Percentiles rank a stretch among this genome's conserved stretches.
These are phyloP conservation scores for Heteropelma amictum DNA, from an alignment of 2,888 invertebrate genomes.

Conservation along the genomic window DNA sequence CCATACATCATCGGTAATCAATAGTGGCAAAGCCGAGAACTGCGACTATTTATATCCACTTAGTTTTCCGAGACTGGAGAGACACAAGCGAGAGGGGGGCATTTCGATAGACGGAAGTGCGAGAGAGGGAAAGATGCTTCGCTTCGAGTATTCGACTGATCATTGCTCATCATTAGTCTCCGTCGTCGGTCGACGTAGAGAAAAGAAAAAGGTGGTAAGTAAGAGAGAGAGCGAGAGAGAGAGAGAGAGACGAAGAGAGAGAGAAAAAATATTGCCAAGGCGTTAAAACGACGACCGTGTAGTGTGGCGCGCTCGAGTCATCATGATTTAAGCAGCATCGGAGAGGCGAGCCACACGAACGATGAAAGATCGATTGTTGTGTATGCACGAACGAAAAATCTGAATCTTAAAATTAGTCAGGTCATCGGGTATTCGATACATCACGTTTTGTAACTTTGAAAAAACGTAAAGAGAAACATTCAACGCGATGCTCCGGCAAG, in stretches of 20 bases:
- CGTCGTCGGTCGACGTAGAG: conserved; percentile 36
- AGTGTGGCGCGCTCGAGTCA: conserved; percentile 45
- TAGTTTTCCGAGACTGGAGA: conserved; percentile 42
- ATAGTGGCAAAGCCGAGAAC: conserved; percentile 59
- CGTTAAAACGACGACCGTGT: conserved; percentile 54
- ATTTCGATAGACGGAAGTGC: conserved; percentile 32
- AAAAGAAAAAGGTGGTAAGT: not conserved
- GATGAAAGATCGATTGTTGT: conserved; percentile 55
- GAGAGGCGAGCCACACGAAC: conserved; percentile 30
- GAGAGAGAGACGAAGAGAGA: conserved; percentile 8
- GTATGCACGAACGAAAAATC: conserved; percentile 46
- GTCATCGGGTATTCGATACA: conserved; percentile 53
- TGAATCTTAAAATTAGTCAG: conserved; percentile 54
- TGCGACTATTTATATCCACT: conserved; percentile 41
- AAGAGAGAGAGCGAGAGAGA: conserved; percentile 13
- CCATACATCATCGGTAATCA: conserved; percentile 60
- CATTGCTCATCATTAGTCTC: conserved; percentile 61
- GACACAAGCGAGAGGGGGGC: conserved; percentile 1
- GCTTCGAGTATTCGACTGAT: conserved; percentile 52
- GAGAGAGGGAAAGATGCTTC: conserved; percentile 26
- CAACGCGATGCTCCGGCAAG: conserved; percentile 14
- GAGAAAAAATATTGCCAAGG: conserved; percentile 46
- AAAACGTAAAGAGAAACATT: conserved; percentile 30
- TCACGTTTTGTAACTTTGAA: conserved; percentile 42
- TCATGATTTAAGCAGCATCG: conserved; percentile 39